Percentiles rank a stretch among this genome's conserved stretches.
Conservation (phyloP, 2,113 vertebrate genomes). For the Butastur rufipennis region DNA sequence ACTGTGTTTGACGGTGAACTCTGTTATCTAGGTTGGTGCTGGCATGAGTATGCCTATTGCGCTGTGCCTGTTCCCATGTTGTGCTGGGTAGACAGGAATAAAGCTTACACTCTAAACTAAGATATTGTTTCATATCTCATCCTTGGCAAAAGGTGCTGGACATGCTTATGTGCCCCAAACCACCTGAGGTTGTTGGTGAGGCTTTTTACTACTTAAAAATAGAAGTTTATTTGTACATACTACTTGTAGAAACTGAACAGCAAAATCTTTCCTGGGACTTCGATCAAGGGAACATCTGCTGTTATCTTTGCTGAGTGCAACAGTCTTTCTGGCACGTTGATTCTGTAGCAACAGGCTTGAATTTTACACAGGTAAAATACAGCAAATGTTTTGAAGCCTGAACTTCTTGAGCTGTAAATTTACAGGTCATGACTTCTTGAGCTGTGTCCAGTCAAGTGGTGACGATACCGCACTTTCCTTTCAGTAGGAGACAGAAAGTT, state of each 20-base stretch:
- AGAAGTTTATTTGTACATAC: background rate
- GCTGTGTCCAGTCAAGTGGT: background rate
- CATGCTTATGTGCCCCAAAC: background rate
- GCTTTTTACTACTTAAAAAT: background rate
- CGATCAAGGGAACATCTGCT: background rate
- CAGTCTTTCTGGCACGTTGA: background rate
- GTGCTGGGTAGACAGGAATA: background rate
- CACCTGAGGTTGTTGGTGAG: background rate
- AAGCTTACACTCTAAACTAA: background rate
- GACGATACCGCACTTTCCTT: background rate
- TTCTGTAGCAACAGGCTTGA: background rate
- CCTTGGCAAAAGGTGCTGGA: background rate
- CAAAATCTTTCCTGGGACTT: background rate
- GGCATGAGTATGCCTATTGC: background rate
- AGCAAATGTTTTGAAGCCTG: background rate
- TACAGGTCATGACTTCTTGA: background rate
- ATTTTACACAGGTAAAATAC: background rate
- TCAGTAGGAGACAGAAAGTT: background rate
- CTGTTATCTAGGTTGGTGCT: background rate
- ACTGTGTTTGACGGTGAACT: background rate
- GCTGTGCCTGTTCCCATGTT: accelerated
- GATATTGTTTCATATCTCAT: background rate
- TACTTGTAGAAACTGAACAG: background rate
- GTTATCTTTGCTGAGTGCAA: background rate
- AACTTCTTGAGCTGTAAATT: background rate